phyloP scores from a whole-genome alignment of 2,113 vertebrate species.

The Panurus biarmicus region DNA sequence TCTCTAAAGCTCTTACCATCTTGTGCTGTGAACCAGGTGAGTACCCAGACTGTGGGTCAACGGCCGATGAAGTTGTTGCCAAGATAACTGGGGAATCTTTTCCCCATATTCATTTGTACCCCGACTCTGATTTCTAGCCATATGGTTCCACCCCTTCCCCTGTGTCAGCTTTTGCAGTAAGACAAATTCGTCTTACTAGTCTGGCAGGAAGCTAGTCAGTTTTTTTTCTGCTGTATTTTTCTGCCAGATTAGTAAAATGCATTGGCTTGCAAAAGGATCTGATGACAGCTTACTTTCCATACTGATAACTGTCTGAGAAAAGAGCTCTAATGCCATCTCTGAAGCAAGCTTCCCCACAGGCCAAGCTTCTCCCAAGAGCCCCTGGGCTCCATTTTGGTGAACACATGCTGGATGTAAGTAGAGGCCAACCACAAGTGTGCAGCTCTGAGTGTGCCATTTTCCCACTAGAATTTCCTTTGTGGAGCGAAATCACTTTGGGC shows the following conservation, averaged over 20 bases:
- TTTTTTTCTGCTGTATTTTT: constrained; percentile 30
- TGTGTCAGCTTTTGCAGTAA: constrained; percentile 20
- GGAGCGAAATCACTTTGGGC: neutral
- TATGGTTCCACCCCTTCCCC: constrained; percentile 19
- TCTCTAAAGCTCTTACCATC: neutral
- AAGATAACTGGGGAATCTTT: neutral
- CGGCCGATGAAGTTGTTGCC: neutral
- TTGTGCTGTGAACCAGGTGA: neutral
- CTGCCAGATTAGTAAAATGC: constrained; percentile 46
- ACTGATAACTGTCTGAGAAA: constrained; percentile 33
- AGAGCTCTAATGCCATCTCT: neutral
- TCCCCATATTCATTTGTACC: neutral
- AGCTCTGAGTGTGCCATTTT: neutral
- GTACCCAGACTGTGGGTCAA: neutral
- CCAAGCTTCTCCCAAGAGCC: neutral
- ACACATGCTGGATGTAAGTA: neutral
- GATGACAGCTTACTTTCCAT: constrained; percentile 51
- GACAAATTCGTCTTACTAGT: neutral
- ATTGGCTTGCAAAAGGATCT: constrained; percentile 26
- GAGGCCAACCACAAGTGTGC: neutral
- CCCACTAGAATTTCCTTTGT: neutral
- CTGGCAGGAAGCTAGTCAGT: constrained; percentile 24
- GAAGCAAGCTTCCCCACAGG: neutral
- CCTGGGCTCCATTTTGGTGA: neutral
- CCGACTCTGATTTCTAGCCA: neutral